Percentiles rank a stretch among this genome's conserved stretches.
phyloP scores from a whole-genome alignment of 2,113 vertebrate genomes.

The Microcebus griseorufus region DNA sequence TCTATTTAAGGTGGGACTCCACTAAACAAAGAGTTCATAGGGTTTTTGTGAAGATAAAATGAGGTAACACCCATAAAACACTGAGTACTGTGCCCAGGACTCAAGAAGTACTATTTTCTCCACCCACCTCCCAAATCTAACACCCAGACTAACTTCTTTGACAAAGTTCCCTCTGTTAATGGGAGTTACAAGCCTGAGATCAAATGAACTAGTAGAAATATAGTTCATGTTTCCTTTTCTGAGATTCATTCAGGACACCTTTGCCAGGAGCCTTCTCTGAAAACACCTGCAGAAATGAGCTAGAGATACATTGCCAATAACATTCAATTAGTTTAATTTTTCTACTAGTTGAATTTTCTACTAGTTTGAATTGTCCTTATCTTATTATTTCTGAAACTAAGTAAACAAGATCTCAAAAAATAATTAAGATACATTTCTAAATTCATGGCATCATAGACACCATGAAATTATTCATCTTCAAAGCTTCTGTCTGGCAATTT shows the following conservation, averaged over 20 bases:
- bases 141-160: neutral
- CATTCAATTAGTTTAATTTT: neutral
- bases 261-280: neutral
- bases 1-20: neutral
- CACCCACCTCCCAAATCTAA: neutral
- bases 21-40: neutral
- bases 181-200: neutral
- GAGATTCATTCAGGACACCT: neutral
- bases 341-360: conserved; percentile 15
- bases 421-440: conserved; percentile 45
- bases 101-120: neutral
- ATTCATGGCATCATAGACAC: neutral
- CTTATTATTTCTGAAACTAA: conserved; percentile 35
- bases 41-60: neutral
- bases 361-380: neutral
- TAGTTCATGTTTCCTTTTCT: neutral
- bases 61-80: neutral
- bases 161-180: neutral
- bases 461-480: conserved; percentile 4
- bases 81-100: neutral
- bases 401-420: conserved; percentile 33
- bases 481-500: neutral
- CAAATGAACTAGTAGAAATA: neutral
- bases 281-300: neutral
- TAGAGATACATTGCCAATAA: neutral